Evolutionary conservation across 2,113 vertebrate genomes (phyloP).

Genomic region (Electrona antarctica): DNA sequence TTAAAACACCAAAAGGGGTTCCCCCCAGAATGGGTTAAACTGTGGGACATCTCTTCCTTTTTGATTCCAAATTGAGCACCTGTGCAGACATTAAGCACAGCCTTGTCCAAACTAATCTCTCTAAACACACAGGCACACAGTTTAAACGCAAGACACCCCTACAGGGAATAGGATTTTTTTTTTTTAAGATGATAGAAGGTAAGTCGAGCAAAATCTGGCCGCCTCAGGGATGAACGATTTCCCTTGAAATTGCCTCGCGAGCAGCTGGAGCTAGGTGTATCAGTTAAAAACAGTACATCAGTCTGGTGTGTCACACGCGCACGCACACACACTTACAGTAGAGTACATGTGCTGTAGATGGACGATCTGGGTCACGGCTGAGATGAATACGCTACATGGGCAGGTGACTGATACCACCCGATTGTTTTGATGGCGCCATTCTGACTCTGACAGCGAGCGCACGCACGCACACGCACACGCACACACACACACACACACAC

Average conservation of each 20-base stretch:
- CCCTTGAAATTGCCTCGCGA: conserved; percentile 50
- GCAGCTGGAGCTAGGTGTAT: conserved; percentile 41
- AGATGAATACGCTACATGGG: conserved; percentile 71
- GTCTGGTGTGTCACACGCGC: conserved; percentile 55
- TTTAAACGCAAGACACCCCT: conserved; percentile 36
- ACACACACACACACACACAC: conserved; percentile 33
- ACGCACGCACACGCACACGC: conserved; percentile 9
- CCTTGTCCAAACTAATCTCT: conserved; percentile 9
- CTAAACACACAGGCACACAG: conserved; percentile 4
- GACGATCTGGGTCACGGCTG: conserved; percentile 34
- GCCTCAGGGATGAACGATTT: conserved; percentile 39
- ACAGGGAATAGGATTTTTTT: conserved; percentile 34
- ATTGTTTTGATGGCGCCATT: conserved; percentile 39
- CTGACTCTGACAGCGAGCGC: neutral
- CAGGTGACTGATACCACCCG: conserved; percentile 66
- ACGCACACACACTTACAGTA: conserved; percentile 44
- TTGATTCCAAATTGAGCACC: neutral
- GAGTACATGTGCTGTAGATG: too few species aligned
- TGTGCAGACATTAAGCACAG: conserved; percentile 11
- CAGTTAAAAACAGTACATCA: conserved; percentile 54
- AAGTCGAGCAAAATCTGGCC: conserved; percentile 29
- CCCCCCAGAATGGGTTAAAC: too few species aligned
- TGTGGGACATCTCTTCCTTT: conserved; percentile 1
- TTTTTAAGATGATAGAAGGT: conserved; percentile 33
- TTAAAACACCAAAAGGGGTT: too few species aligned